These are phyloP conservation scores for Cepaea hortensis DNA, from an alignment of 2,888 invertebrate species.

Conservation along the genomic window DNA sequence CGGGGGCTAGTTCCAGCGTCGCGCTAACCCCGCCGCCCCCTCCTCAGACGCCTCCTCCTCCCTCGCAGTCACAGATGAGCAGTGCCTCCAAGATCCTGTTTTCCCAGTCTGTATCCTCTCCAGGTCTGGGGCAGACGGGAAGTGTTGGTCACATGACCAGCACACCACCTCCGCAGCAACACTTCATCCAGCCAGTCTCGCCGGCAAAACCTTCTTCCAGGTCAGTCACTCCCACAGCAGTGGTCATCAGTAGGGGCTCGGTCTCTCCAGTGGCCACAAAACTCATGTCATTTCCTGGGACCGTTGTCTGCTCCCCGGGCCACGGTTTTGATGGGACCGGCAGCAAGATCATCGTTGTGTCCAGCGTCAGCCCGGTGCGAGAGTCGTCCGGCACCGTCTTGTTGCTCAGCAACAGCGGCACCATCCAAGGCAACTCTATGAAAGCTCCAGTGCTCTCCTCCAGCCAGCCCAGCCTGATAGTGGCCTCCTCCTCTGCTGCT, in stretches of 20 bases:
- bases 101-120: constrained; percentile 49
- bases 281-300: constrained; percentile 42
- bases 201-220: constrained; percentile 48
- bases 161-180: constrained; percentile 45
- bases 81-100: constrained; percentile 61
- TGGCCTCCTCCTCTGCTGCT: constrained; percentile 29
- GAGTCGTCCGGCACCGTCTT: constrained; percentile 30
- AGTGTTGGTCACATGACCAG: constrained; percentile 23
- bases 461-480: constrained; percentile 15
- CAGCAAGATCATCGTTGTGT: constrained; percentile 51
- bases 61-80: constrained; percentile 39
- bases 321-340: constrained; percentile 33
- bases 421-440: neutral
- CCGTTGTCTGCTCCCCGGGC: constrained; percentile 21
- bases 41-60: constrained; percentile 34
- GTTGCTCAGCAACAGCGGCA: constrained; percentile 16
- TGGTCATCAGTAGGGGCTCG: constrained; percentile 46
- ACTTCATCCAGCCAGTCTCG: constrained; percentile 51
- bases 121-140: constrained; percentile 26
- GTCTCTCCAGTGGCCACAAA: constrained; percentile 49
- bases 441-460: constrained; percentile 20
- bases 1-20: neutral
- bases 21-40: constrained; percentile 3
- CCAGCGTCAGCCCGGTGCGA: constrained; percentile 33
- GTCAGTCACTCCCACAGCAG: constrained; percentile 49